Percentiles rank a stretch among this genome's conserved stretches.
Evolutionary conservation across 2,888 invertebrate species (phyloP).

Genomic region (Strigamia crassipes): DNA sequence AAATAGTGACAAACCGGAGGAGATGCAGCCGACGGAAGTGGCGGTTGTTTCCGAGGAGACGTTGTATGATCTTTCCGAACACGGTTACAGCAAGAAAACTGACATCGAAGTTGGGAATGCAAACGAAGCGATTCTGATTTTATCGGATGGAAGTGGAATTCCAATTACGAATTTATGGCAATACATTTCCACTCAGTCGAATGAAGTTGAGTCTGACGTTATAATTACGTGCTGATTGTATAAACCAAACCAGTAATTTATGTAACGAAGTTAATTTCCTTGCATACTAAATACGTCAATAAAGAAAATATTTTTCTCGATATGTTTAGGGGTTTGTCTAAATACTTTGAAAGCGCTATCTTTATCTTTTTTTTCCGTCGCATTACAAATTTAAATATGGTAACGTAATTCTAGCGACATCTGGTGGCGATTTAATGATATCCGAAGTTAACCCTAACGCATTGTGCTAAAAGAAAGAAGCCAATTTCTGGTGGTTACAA

Average conservation of each 20-base stretch:
- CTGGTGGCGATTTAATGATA: not conserved
- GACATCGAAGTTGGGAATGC: not conserved
- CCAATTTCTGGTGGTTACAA: not conserved
- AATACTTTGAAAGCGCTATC: too few relatives aligned
- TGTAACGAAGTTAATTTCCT: too few relatives aligned
- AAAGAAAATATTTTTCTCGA: too few relatives aligned
- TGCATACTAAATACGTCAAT: too few relatives aligned
- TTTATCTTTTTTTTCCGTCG: not conserved
- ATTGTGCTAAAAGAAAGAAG: not conserved
- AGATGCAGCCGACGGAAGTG: not conserved
- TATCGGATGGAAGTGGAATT: not conserved
- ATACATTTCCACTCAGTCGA: not conserved
- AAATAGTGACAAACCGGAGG: not conserved
- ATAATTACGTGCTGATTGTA: not conserved
- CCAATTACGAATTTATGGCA: not conserved
- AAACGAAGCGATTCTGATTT: not conserved
- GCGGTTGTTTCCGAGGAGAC: not conserved
- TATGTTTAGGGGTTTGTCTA: too few relatives aligned
- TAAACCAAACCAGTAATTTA: not conserved
- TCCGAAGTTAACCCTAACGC: slow-evolving; percentile 1
- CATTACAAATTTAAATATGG: not conserved
- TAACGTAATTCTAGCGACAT: not conserved
- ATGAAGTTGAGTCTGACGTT: not conserved
- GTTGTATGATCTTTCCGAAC: not conserved
- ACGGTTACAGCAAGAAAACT: not conserved